phyloP scores from a whole-genome alignment of 2,113 vertebrate species.

The Bucco capensis region DNA sequence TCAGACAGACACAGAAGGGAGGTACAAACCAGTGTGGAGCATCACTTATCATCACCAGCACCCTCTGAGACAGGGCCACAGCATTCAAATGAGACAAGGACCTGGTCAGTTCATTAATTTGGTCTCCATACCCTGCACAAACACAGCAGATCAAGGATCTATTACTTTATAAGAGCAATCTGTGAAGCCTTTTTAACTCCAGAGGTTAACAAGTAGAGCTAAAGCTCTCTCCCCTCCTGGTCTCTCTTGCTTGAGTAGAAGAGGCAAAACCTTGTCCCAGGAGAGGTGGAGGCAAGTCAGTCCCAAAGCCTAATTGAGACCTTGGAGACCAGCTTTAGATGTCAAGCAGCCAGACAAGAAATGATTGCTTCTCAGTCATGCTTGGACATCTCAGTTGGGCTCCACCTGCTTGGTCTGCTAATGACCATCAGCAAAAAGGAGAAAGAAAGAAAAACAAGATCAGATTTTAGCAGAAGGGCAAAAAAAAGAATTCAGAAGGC shows the following conservation, averaged over 20 bases:
- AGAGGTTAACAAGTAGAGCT: background rate
- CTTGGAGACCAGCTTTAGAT: slow-evolving; percentile 29
- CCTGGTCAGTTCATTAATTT: background rate
- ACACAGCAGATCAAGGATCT: background rate
- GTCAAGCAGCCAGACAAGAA: background rate
- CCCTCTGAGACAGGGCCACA: background rate
- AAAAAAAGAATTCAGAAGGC: background rate
- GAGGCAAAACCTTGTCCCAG: slow-evolving; percentile 10
- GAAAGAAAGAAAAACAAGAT: background rate
- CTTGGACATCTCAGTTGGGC: background rate
- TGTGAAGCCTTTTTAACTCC: background rate
- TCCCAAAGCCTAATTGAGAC: slow-evolving; percentile 33
- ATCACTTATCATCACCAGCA: background rate
- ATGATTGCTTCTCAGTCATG: background rate
- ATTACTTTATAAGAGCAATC: background rate
- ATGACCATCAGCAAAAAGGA: background rate
- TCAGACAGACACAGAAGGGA: background rate
- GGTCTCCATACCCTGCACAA: background rate
- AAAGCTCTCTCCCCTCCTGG: background rate
- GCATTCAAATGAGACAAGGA: rapidly evolving
- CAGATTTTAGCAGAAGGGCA: background rate
- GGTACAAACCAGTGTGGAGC: background rate
- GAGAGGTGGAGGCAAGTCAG: background rate
- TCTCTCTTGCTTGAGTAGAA: background rate
- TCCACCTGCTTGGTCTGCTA: background rate